Evolutionary conservation across 2,797 vertebrate species (phyloP), one percentile per base, ranked within the genome.

Genomic region (Ctenochaetus hawaiiensis): DNA sequence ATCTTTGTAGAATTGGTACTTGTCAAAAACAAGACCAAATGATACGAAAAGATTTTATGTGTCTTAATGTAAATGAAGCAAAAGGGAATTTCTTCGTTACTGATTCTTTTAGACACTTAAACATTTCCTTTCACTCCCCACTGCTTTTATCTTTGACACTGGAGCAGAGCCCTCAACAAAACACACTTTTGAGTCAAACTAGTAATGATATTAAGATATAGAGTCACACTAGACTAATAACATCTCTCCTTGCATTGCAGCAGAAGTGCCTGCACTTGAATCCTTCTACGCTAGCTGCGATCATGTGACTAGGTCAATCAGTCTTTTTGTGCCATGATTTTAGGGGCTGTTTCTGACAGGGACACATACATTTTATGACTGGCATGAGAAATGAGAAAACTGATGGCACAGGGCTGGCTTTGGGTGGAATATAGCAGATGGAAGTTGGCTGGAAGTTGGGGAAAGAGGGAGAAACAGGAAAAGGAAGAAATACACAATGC

Each of bases 281-380:
- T 74, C 43, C 6, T 2, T 64, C 65, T 69, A 54, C 60, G 72
- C 82, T 80, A 84, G 87, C 79, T 77, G 82, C 62, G 75, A 72
- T 82, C 77, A 89, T 17, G 37, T 80, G 76, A 74, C 39, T 72
- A 81, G 73, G 80, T 89, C 82, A 90, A 83, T 90, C 81, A 86
- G 77, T n/a, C 72, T 83, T 80, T 75, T 79, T 77, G 78, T 72
- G 69, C 63, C 81, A 57, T 67, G 49, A 45, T 85, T 85, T 74
- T 67, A 78, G 77, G 70, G 67, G 64, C 60, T 53, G 79, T 45
- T 85, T 89, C 82, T 83, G 84, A 91, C 86, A 80, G 85, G 81
- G 88, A 87, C 72, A 77, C 78, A 83, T 92, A 84, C 81, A 92
- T 92, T 91, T 86, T 74, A 93, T 90, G 82, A 85, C 56, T 52